phyloP scores from a whole-genome alignment of 2,113 vertebrate genomes.

The Phrynocephalus versicolor region DNA sequence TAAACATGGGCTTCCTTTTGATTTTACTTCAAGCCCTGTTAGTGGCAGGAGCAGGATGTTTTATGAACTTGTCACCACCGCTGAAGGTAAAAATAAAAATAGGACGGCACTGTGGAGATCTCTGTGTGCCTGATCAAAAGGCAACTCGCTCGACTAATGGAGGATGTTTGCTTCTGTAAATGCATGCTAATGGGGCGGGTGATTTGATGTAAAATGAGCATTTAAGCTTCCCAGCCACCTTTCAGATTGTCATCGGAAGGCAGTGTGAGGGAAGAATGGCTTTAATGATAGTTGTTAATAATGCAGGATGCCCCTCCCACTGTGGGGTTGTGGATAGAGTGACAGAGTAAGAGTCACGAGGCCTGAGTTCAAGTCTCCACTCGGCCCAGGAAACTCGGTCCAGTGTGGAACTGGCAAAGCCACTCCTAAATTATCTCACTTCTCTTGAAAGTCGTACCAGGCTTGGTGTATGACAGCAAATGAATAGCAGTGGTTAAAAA shows the following conservation, averaged over 20 bases:
- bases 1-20: background rate
- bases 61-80: constrained; percentile 12
- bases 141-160: background rate
- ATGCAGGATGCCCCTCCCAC: too few relatives aligned
- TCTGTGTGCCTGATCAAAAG: constrained; percentile 3
- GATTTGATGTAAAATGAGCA: background rate
- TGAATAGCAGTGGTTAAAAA: too few relatives aligned
- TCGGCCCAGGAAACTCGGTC: too few relatives aligned
- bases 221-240: constrained; percentile 4
- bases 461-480: too few relatives aligned
- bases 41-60: background rate
- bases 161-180: accelerated
- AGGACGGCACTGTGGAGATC: background rate
- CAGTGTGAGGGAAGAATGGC: background rate
- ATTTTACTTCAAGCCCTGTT: constrained; percentile 17
- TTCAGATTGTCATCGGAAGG: constrained; percentile 16
- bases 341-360: too few relatives aligned
- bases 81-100: background rate
- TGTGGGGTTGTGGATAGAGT: too few relatives aligned
- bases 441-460: too few relatives aligned
- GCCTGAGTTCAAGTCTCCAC: too few relatives aligned
- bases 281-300: constrained; percentile 32
- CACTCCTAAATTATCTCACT: too few relatives aligned
- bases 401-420: too few relatives aligned
- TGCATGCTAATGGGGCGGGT: constrained; percentile 23